Conservation (phyloP, 1,140 invertebrate genomes). For the Solenopsis fugax region DNA sequence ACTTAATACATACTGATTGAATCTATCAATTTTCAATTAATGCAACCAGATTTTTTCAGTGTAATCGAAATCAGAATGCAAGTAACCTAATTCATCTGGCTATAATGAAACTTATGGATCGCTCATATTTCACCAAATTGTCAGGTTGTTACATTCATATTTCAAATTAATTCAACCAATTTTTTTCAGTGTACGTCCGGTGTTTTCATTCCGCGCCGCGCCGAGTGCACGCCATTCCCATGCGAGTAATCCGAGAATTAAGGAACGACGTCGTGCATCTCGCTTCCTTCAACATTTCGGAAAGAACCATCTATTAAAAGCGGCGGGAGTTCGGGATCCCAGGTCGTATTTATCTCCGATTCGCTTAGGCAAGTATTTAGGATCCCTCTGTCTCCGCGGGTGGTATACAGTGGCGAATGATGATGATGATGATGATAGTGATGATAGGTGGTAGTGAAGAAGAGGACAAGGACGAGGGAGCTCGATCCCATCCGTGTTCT, state of each 20-base stretch:
- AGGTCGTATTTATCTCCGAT: not conserved
- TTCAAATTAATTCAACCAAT: too few species aligned
- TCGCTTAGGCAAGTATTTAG: slow-evolving; percentile 19
- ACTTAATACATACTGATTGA: too few species aligned
- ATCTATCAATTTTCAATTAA: too few species aligned
- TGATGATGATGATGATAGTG: slow-evolving; percentile 30
- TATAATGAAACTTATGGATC: too few species aligned
- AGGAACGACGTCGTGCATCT: not conserved
- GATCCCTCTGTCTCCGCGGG: slow-evolving; percentile 9
- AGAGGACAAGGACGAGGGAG: slow-evolving; percentile 2
- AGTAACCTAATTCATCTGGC: too few species aligned
- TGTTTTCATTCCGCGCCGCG: not conserved
- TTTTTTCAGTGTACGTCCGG: not conserved
- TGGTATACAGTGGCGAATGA: slow-evolving; percentile 12
- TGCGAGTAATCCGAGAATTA: slow-evolving; percentile 11
- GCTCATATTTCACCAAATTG: too few species aligned
- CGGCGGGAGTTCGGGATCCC: not conserved
- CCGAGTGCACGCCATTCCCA: not conserved
- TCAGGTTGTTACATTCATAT: too few species aligned
- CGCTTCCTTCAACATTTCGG: not conserved
- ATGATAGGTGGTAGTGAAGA: not conserved
- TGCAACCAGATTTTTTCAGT: too few species aligned
- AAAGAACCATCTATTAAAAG: slow-evolving; percentile 10
- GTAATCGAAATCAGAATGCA: too few species aligned
- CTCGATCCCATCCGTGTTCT: not conserved